These are phyloP conservation scores for Ctenoplectra terminalis DNA, from an alignment of 1,140 invertebrate genomes.

Conservation along the genomic window DNA sequence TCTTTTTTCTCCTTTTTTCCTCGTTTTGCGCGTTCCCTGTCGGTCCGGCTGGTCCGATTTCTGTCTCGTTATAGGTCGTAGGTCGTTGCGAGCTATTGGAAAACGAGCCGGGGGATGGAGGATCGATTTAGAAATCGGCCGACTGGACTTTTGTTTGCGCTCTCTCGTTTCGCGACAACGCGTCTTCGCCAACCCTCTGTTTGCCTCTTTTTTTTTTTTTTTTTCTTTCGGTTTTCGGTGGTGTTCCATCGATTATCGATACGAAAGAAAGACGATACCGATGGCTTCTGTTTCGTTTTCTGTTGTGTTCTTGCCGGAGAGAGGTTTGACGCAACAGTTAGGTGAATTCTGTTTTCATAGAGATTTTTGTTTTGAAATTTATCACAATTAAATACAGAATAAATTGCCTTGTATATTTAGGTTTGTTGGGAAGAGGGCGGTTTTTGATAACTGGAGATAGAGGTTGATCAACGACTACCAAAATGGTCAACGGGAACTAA, in stretches of 20 bases:
- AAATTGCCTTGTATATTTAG: too few species aligned
- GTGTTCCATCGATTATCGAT: conserved; percentile 11
- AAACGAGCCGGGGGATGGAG: not conserved
- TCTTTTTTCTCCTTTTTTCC: too few species aligned
- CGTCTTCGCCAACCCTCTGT: not conserved
- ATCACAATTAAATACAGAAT: too few species aligned
- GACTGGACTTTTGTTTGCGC: not conserved
- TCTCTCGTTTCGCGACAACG: not conserved
- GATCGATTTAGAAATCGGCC: conserved; percentile 5
- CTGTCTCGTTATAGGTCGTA: conserved; percentile 2
- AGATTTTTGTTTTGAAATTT: too few species aligned
- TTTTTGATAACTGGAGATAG: too few species aligned
- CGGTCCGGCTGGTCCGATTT: not conserved
- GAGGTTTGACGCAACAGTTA: not conserved
- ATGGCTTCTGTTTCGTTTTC: not conserved
- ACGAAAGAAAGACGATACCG: not conserved
- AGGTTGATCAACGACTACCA: too few species aligned
- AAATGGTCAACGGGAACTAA: too few species aligned
- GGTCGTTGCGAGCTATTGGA: not conserved
- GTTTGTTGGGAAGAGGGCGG: too few species aligned
- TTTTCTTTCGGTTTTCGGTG: not conserved
- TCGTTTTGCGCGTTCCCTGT: not conserved
- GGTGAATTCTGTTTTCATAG: too few species aligned
- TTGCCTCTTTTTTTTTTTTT: not conserved
- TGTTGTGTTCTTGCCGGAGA: not conserved